These are phyloP conservation scores for Chromobotia macracanthus DNA, from an alignment of 2,797 vertebrate species.

Conservation along the genomic window DNA sequence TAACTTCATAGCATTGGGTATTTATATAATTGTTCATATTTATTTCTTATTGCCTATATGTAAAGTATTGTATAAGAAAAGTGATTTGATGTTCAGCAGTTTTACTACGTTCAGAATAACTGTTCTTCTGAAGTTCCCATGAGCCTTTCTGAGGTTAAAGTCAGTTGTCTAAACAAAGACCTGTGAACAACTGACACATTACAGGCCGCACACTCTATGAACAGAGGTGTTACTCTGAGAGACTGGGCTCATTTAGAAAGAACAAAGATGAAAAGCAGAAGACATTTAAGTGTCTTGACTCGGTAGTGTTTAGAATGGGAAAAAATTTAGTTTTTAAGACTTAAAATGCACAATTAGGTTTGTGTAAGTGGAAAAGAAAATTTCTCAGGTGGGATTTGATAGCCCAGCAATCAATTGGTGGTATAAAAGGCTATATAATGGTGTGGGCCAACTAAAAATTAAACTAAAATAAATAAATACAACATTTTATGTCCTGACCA, in stretches of 20 bases:
- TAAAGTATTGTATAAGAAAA: neutral
- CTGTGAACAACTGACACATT: conserved; percentile 32
- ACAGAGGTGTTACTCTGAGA: conserved; percentile 19
- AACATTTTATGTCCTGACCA: no score
- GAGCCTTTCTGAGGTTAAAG: conserved; percentile 4
- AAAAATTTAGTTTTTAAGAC: no score
- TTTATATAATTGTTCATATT: no score
- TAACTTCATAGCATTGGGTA: no score
- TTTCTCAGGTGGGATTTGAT: no score
- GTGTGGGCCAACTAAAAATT: no score
- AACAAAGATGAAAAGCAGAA: neutral
- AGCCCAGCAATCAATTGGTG: no score
- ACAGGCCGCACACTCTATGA: conserved; percentile 20
- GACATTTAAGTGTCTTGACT: neutral
- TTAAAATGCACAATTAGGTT: no score
- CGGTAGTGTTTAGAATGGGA: no score
- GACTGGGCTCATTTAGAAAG: neutral
- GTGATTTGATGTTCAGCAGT: neutral
- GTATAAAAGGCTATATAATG: no score
- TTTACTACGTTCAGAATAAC: neutral
- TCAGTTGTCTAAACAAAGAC: conserved; percentile 45
- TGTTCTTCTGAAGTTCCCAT: conserved; percentile 36
- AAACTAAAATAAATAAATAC: neutral
- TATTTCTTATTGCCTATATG: no score
- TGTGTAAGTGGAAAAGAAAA: no score